phyloP scores from a whole-genome alignment of 2,113 vertebrate genomes.

The Elanoides forficatus region DNA sequence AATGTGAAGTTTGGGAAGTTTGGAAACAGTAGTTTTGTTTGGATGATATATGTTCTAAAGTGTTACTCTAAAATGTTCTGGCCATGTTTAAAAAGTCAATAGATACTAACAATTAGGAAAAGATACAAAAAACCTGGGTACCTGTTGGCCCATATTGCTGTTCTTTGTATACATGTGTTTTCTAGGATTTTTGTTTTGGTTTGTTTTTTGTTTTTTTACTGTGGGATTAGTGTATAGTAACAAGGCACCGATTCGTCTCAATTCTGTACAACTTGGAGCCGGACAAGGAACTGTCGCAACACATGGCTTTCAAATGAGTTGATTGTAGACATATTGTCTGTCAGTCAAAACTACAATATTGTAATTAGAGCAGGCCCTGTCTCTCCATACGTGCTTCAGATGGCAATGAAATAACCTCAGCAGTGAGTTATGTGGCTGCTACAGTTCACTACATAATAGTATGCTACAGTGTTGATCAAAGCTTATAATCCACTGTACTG shows the following conservation, averaged over 20 bases:
- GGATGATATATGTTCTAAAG: neutral
- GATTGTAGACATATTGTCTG: slow-evolving; percentile 62
- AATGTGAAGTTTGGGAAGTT: neutral
- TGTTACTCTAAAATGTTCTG: neutral
- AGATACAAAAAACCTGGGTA: neutral
- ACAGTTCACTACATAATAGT: neutral
- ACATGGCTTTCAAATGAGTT: slow-evolving; percentile 53
- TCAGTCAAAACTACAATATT: slow-evolving; percentile 59
- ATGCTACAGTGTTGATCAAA: neutral
- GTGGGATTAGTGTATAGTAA: neutral
- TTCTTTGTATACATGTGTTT: neutral
- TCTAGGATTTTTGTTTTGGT: neutral
- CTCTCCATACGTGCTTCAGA: slow-evolving; percentile 51
- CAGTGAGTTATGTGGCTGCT: neutral
- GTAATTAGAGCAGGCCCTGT: slow-evolving; percentile 41
- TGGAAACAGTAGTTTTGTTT: neutral
- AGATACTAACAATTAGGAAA: neutral
- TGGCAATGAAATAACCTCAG: slow-evolving; percentile 26
- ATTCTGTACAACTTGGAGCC: neutral
- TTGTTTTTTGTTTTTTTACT: too few relatives aligned
- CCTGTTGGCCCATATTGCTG: neutral
- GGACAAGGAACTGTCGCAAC: slow-evolving; percentile 41
- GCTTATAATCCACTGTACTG: neutral
- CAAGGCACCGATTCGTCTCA: neutral
- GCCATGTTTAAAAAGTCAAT: neutral